phyloP scores from a whole-genome alignment of 2,888 invertebrate species.

The Lasioglossum leucozonium region DNA sequence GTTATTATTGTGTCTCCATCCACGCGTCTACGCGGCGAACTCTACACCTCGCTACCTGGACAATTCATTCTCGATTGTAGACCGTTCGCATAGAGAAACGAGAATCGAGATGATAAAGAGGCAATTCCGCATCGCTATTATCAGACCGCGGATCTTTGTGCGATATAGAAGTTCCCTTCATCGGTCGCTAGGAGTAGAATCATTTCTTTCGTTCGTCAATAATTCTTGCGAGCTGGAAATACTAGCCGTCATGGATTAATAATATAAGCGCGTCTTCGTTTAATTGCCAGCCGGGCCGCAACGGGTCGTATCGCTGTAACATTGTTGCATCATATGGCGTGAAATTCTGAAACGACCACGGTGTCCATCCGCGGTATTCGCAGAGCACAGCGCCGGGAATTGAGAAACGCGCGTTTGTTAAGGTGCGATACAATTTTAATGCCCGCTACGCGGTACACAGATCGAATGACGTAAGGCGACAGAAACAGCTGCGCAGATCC shows the following conservation, averaged over 20 bases:
- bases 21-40: neutral
- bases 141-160: too few species aligned
- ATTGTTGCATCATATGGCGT: neutral
- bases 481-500: neutral
- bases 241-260: too few species aligned
- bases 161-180: too few species aligned
- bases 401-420: neutral
- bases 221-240: neutral
- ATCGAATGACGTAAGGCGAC: neutral
- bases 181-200: neutral
- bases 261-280: neutral
- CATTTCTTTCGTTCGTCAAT: neutral
- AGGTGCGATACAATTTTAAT: neutral
- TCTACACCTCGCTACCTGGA: neutral
- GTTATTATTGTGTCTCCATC: neutral
- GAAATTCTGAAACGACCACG: neutral
- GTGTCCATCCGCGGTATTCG: too few species aligned
- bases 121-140: neutral
- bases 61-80: neutral
- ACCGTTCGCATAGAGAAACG: too few species aligned
- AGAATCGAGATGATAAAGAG: neutral
- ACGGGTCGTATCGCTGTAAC: neutral
- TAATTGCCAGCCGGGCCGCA: neutral
- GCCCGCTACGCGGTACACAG: too few species aligned
- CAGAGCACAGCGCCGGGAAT: neutral